These are phyloP conservation scores for Henricia sp. DNA, from an alignment of 53 echinoderm and acorn worm genomes.

Conservation along the genomic window DNA sequence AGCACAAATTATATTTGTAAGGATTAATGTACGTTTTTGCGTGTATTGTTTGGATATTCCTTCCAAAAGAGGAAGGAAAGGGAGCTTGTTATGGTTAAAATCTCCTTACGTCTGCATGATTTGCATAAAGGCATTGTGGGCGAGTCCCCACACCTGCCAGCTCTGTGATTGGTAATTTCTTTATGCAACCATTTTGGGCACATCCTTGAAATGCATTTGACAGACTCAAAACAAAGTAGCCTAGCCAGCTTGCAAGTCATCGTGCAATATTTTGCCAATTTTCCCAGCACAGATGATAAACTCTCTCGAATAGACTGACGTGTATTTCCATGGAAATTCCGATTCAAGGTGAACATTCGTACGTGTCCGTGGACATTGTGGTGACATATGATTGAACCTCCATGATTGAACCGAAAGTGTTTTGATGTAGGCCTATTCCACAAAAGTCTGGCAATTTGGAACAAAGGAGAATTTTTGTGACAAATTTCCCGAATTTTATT, in stretches of 20 bases:
- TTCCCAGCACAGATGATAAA: constrained; percentile 19
- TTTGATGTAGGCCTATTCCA: too few species aligned
- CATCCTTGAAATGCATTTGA: constrained; percentile 79
- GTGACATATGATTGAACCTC: too few species aligned
- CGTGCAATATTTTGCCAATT: too few species aligned
- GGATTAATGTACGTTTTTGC: too few species aligned
- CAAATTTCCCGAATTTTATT: too few species aligned
- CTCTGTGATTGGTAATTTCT: constrained; percentile 74
- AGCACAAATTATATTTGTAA: too few species aligned
- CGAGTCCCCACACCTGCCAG: constrained; percentile 56
- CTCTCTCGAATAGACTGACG: constrained; percentile 33
- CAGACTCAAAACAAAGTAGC: constrained; percentile 78
- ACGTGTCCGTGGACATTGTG: too few species aligned
- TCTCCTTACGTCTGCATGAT: constrained; percentile 66
- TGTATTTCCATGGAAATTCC: constrained; percentile 5
- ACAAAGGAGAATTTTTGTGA: too few species aligned
- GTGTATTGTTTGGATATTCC: too few species aligned
- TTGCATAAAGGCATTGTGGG: constrained; percentile 70
- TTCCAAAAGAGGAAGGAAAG: not conserved
- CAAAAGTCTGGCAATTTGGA: too few species aligned
- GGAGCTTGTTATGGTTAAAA: constrained; percentile 65
- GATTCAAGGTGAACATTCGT: too few species aligned
- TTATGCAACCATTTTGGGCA: constrained; percentile 60
- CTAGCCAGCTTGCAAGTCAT: constrained; percentile 26
- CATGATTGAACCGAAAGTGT: too few species aligned